These are phyloP conservation scores for Chaenogobius annularis DNA, from an alignment of 2,113 vertebrate species.

Conservation along the genomic window DNA sequence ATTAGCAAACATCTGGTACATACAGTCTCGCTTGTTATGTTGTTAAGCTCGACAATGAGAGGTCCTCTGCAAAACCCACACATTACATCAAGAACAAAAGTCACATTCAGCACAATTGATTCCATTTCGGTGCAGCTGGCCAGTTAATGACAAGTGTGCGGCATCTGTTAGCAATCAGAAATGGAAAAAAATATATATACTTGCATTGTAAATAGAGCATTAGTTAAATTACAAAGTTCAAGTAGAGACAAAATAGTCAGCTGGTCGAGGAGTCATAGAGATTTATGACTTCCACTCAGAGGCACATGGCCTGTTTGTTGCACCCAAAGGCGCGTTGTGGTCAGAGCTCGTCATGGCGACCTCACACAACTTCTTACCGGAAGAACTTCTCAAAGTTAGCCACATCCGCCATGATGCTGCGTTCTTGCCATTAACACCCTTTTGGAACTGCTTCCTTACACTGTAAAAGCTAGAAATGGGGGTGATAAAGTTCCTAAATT, in stretches of 20 bases:
- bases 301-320: slow-evolving; percentile 43
- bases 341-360: slow-evolving; percentile 49
- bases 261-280: slow-evolving; percentile 29
- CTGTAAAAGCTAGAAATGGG: not conserved
- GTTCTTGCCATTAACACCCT: slow-evolving; percentile 18
- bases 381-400: slow-evolving; percentile 34
- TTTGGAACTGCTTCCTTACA: not conserved
- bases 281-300: slow-evolving; percentile 53
- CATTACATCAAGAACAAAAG: slow-evolving; percentile 26
- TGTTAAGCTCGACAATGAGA: slow-evolving; percentile 17
- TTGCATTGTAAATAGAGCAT: slow-evolving; percentile 35
- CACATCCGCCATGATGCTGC: slow-evolving; percentile 49
- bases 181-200: slow-evolving; percentile 23
- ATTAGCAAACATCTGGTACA: slow-evolving; percentile 11
- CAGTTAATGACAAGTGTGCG: slow-evolving; percentile 31
- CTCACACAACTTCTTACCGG: slow-evolving; percentile 47
- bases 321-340: slow-evolving; percentile 52
- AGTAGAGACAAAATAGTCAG: slow-evolving; percentile 18
- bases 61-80: slow-evolving; percentile 4
- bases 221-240: slow-evolving; percentile 36
- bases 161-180: slow-evolving; percentile 49
- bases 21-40: slow-evolving; percentile 2
- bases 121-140: slow-evolving; percentile 33
- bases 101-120: slow-evolving; percentile 11
- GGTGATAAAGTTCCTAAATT: not conserved